Evolutionary conservation across 1,140 invertebrate genomes (phyloP).

Genomic region (Subanguina moxae): DNA sequence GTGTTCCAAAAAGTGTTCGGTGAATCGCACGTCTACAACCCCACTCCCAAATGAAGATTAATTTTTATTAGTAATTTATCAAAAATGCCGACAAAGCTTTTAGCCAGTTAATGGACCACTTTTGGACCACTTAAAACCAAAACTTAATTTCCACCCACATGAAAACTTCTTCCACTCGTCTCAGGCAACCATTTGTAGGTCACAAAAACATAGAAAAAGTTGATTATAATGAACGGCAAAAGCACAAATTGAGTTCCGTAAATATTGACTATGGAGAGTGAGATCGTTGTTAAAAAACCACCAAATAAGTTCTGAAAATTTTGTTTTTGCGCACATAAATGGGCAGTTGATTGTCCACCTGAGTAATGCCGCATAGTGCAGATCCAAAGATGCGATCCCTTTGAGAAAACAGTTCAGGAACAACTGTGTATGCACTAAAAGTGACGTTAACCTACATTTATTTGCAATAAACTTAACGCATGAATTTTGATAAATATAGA

Average conservation of each 20-base stretch:
- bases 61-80: no score
- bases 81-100: no score
- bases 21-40: no score
- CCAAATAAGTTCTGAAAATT: conserved; percentile 37
- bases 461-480: no score
- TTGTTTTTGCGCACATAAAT: background rate
- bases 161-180: conserved; percentile 43
- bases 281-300: conserved; percentile 33
- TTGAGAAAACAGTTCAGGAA: conserved; percentile 39
- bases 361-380: conserved; percentile 37
- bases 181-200: conserved; percentile 34
- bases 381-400: conserved; percentile 38
- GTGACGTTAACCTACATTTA: no score
- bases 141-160: conserved; percentile 16
- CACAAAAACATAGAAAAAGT: conserved; percentile 36
- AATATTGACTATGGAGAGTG: conserved; percentile 34
- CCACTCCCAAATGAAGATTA: no score
- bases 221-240: conserved; percentile 37
- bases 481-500: no score
- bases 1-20: no score
- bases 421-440: conserved; percentile 36
- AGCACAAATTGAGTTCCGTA: conserved; percentile 38
- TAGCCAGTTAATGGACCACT: no score
- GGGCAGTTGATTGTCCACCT: conserved; percentile 21
- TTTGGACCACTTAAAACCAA: no score